Evolutionary conservation across 2,113 vertebrate species (phyloP).

Genomic region (Brachypodius melanocephalos): DNA sequence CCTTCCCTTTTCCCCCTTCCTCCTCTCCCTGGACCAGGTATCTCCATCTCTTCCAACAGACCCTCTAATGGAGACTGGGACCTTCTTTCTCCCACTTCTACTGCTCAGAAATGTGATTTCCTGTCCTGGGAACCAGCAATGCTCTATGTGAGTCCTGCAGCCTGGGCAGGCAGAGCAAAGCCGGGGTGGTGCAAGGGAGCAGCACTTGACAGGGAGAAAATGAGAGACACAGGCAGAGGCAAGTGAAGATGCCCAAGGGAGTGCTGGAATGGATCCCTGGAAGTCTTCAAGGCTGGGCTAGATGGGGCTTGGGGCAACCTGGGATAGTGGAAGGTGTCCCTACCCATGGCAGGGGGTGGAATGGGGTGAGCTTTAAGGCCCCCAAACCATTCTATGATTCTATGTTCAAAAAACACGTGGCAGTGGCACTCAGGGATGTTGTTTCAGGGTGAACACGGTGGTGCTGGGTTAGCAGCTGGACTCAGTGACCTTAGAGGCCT

Average conservation of each 20-base stretch:
- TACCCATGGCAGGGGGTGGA: background rate
- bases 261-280: background rate
- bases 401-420: fast-evolving
- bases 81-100: background rate
- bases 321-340: background rate
- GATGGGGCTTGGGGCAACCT: background rate
- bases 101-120: background rate
- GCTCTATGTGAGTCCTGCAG: background rate
- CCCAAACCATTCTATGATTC: background rate
- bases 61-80: background rate
- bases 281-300: background rate
- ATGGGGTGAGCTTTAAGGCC: background rate
- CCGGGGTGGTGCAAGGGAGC: background rate
- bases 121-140: background rate
- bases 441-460: background rate
- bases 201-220: background rate
- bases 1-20: background rate
- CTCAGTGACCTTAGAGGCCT: background rate
- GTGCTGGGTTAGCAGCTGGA: background rate
- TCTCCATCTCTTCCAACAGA: background rate
- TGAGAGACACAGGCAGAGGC: background rate
- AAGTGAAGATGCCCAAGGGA: background rate
- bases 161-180: background rate
- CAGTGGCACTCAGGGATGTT: background rate
- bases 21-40: background rate